Evolutionary conservation across 1,140 invertebrate genomes (phyloP), one percentile per base, ranked within the genome.

Genomic region (Cherax quadricarinatus): DNA sequence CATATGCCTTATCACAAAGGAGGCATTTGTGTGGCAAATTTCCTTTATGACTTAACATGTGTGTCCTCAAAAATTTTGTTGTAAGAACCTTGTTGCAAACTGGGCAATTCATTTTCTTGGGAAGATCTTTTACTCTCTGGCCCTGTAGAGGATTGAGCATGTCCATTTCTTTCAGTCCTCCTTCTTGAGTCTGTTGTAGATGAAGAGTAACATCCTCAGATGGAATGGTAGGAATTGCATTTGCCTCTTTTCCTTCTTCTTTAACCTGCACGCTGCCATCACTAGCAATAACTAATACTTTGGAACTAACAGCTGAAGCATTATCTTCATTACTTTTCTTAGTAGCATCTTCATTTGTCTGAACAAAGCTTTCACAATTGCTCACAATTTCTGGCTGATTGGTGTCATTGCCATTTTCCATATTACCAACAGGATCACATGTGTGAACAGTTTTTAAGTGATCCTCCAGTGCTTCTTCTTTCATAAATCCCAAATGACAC

Each of bases 401-500:
- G n/a, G 41, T 73, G 3, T 6, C 41, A 30, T 62, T 51, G 53
- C 57, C n/a, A 51, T 73, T 81, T 80, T 86, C 89, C 10, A 18
- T 80, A 70, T 21, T 75, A 0, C 83, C 53, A 82, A 80, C 73
- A 57, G 73, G 81, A n/a, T 93, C 93, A 86, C 86, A 66, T 16
- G 82, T 89, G 48, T 94, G 93, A 85, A 94, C 62, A 62, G 81
- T 82, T 24, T 79, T 89, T 10, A 93, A 24, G 60, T 94, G 93
- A 75, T 92, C 86, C 41, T 94, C 88, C 30, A 91, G 78, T 9
- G 86, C 86, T 57, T 94, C 93, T 24, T 88, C 87, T 49, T 94
- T 94, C 87, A 93, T 94, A 62, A 94, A 94, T 51, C 93, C 93
- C 24, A 93, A 83, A 75, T 92, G 92, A 79, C 93, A 94, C 30